phyloP scores from a whole-genome alignment of 1,140 invertebrate genomes.

The Atta colombica region DNA sequence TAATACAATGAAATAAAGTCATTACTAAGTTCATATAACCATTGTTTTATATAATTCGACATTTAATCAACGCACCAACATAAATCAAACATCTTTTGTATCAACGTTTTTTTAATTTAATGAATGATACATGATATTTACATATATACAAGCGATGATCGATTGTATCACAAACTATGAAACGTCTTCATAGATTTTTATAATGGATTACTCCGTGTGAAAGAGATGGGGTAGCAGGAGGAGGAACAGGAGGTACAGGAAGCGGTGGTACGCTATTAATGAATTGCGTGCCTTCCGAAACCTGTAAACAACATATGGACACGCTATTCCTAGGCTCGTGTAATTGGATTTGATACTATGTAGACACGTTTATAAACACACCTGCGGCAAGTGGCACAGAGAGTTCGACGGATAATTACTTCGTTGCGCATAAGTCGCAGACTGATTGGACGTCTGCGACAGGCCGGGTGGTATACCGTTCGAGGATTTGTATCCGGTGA shows the following conservation, averaged over 20 bases:
- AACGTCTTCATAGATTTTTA: constrained; percentile 80
- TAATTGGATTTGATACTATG: constrained; percentile 1
- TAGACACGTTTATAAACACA: constrained; percentile 59
- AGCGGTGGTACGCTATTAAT: constrained; percentile 76
- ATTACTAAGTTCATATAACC: not conserved
- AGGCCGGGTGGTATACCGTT: constrained; percentile 81
- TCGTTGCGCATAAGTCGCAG: constrained; percentile 81
- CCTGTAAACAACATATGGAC: constrained; percentile 65
- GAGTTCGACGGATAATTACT: constrained; percentile 82
- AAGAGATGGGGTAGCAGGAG: constrained; percentile 42
- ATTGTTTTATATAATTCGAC: constrained; percentile 2
- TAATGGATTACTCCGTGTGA: constrained; percentile 81
- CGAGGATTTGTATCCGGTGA: constrained; percentile 83
- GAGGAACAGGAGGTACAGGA: constrained; percentile 70
- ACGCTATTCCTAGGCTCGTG: constrained; percentile 17
- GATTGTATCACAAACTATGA: constrained; percentile 52
- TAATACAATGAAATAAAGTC: constrained; percentile 15
- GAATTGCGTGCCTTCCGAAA: constrained; percentile 80
- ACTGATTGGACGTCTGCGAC: constrained; percentile 81
- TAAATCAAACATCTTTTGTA: constrained; percentile 48
- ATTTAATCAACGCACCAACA: not conserved
- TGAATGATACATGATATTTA: constrained; percentile 69
- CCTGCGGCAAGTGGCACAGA: constrained; percentile 83
- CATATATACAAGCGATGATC: constrained; percentile 73
- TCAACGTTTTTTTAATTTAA: constrained; percentile 69